Evolutionary conservation across 2,797 vertebrate species (phyloP), one percentile per base, ranked within the genome.

Genomic region (Chrysocyon brachyurus): DNA sequence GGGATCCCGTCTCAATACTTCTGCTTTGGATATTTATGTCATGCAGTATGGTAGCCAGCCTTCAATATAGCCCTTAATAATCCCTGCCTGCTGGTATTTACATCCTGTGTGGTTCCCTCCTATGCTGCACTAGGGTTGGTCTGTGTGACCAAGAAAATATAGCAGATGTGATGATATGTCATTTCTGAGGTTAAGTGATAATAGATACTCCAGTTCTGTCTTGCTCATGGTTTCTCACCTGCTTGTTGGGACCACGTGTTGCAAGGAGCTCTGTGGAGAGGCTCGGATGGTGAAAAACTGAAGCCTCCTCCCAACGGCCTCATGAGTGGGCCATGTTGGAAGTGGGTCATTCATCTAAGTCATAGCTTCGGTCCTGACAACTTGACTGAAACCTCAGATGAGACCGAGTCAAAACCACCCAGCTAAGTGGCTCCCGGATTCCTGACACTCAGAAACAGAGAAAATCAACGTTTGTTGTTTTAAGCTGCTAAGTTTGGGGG

Each of bases 351-450:
- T 91, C 31, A 82, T 95, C 52, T 28, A 56, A 31, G 59, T 86
- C 66, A 84, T 28, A 21, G 31, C 31, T 81, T 93, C 26, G 40
- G 36, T 68, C n/a, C 31, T 49, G 36, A 92, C 52, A 95, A 81
- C 28, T 22, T 88, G 46, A 70, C n/a, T 61, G 31, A 94, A 81
- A 84, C 33, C 12, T 75, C 64, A 68, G 52, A 63, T 78, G 85
- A 68, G 33, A 91, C 70, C 66, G 24, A 91, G 66, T 40, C 59
- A 79, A 94, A 96, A 79, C 17, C 72, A 83, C 84, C 52, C 3
- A 36, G 14, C 26, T 86, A 83, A 93, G 77, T 40, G 90, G n/a
- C 63, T 86, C 33, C 66, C 79, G 90, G 84, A 86, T 97, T 91
- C 57, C 83, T 89, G 36, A 93, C 36, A 57, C 24, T 90, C 28